These are phyloP conservation scores for Entomobrya multifasciata DNA, from an alignment of 2,888 invertebrate genomes.

Conservation along the genomic window DNA sequence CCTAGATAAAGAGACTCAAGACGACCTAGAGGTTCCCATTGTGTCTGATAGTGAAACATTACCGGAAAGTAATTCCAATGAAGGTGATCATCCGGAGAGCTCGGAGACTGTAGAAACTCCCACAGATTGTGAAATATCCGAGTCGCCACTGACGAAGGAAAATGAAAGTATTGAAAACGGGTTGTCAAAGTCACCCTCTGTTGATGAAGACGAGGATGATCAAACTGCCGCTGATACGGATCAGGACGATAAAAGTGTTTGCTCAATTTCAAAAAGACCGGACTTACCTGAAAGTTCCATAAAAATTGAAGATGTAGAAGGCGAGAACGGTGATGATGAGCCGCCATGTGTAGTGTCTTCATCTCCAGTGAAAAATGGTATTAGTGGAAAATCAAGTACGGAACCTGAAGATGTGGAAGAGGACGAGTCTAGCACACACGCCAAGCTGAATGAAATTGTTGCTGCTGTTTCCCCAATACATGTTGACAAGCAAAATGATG, in stretches of 20 bases:
- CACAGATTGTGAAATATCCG: conserved; percentile 38
- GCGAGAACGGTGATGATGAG: conserved; percentile 32
- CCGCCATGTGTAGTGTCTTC: conserved; percentile 59
- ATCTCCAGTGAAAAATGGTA: conserved; percentile 70
- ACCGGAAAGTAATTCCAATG: conserved; percentile 1
- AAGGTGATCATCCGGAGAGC: conserved; percentile 66
- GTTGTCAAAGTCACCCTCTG: conserved; percentile 44
- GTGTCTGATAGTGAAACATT: conserved; percentile 45
- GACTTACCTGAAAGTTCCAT: conserved; percentile 64
- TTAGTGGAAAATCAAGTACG: conserved; percentile 78
- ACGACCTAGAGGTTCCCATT: conserved; percentile 49
- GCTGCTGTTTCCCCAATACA: conserved; percentile 39
- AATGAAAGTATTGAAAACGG: conserved; percentile 59
- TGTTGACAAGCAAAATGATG: conserved; percentile 7
- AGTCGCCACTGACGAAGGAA: conserved; percentile 51
- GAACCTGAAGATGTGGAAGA: conserved; percentile 70
- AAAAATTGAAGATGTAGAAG: conserved; percentile 57
- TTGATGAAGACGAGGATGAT: conserved; percentile 55
- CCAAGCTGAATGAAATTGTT: not conserved
- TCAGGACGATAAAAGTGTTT: conserved; percentile 74
- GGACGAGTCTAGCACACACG: not conserved
- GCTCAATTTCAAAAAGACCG: conserved; percentile 77
- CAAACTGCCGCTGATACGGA: conserved; percentile 52
- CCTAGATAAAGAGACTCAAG: conserved; percentile 53
- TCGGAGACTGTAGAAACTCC: conserved; percentile 49